Evolutionary conservation across 2,888 invertebrate species (phyloP).

Genomic region (Acholoe squamosa): DNA sequence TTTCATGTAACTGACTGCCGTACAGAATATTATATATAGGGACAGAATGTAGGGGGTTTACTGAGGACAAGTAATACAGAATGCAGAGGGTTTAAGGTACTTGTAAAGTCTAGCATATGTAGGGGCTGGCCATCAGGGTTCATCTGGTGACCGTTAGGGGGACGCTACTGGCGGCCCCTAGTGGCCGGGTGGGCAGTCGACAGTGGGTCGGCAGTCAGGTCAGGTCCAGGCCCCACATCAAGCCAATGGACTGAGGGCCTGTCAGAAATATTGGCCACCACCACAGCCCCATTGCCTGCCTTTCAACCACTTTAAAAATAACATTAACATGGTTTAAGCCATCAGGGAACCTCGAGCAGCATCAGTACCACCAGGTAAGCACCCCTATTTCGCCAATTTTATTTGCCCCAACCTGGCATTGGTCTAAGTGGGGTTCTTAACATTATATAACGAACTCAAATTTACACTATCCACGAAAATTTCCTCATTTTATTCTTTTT

Average conservation of each 20-base stretch:
- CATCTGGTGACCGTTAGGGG: not conserved
- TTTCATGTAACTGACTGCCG: too few species aligned
- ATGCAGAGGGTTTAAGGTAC: not conserved
- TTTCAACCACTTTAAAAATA: not conserved
- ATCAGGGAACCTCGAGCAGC: too few species aligned
- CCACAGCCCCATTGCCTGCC: not conserved
- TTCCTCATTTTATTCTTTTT: not conserved
- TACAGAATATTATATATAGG: too few species aligned
- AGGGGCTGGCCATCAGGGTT: not conserved
- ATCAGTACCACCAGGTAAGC: too few species aligned
- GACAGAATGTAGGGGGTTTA: too few species aligned
- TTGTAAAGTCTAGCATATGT: not conserved
- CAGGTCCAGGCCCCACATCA: constrained; percentile 32
- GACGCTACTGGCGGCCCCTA: not conserved
- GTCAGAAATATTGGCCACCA: constrained; percentile 11
- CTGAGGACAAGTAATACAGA: too few species aligned
- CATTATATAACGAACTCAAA: not conserved
- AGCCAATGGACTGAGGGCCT: constrained; percentile 22
- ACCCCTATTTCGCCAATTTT: too few species aligned
- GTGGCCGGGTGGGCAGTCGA: not conserved
- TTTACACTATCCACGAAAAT: not conserved
- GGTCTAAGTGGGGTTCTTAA: not conserved
- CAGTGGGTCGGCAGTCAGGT: not conserved
- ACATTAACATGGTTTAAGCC: not conserved
- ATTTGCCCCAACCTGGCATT: too few species aligned